These are phyloP conservation scores for Iphiclides podalirius DNA, from an alignment of 2,888 invertebrate species.

Conservation along the genomic window DNA sequence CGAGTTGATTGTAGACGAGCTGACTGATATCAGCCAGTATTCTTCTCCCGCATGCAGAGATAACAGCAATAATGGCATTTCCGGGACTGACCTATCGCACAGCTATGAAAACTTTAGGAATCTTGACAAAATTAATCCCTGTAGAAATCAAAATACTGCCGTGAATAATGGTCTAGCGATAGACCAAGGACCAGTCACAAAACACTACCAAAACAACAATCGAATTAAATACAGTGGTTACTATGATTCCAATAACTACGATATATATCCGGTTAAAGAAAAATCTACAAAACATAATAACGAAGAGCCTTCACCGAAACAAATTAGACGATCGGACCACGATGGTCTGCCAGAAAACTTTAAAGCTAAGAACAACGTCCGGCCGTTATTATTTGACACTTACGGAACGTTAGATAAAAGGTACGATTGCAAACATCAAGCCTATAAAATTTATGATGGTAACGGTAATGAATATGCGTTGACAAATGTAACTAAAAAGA, in stretches of 20 bases:
- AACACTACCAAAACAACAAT: constrained; percentile 26
- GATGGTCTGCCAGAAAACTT: constrained; percentile 39
- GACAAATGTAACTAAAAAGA: constrained; percentile 21
- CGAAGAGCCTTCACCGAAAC: constrained; percentile 33
- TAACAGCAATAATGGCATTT: constrained; percentile 20
- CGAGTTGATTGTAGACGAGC: constrained; percentile 35
- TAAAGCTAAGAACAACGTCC: constrained; percentile 33
- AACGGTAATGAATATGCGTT: constrained; percentile 19
- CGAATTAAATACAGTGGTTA: constrained; percentile 37
- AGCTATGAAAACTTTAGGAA: constrained; percentile 53
- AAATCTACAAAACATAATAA: constrained; percentile 38
- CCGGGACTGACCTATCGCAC: constrained; percentile 54
- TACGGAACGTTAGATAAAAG: constrained; percentile 17
- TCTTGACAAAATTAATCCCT: constrained; percentile 40
- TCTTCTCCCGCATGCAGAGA: constrained; percentile 60
- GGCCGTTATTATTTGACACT: constrained; percentile 33
- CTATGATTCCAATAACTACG: constrained; percentile 60
- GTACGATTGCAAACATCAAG: constrained; percentile 5
- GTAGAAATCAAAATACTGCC: constrained; percentile 19
- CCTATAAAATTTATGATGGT: constrained; percentile 16
- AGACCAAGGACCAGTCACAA: constrained; percentile 21
- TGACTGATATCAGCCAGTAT: constrained; percentile 47
- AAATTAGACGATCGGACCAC: constrained; percentile 32
- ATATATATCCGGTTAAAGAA: constrained; percentile 63
- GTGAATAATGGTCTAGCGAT: constrained; percentile 2